A percentile compares a stretch with the other conserved stretches of the same genome.
phyloP scores from a whole-genome alignment of 2,113 vertebrate genomes.

The Corythoichthys haematopterus region DNA sequence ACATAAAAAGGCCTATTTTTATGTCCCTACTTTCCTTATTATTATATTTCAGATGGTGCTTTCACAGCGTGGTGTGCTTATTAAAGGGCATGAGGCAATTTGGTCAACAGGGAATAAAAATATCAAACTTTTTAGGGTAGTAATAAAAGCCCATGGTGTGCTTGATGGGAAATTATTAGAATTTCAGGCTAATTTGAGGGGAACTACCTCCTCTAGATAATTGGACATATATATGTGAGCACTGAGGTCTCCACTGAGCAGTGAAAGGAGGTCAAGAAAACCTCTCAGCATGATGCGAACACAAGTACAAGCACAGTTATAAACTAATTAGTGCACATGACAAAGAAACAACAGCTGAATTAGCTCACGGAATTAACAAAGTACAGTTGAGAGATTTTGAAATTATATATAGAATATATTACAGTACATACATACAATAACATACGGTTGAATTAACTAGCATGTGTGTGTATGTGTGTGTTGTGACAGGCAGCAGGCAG shows the following conservation, averaged over 20 bases:
- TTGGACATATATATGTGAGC: neutral
- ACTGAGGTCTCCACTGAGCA: neutral
- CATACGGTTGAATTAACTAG: neutral
- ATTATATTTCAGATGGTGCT: neutral
- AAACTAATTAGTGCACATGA: neutral
- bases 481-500: constrained; percentile 17
- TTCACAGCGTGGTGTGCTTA: neutral
- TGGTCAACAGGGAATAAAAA: neutral
- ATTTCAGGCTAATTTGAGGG: neutral
- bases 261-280: neutral
- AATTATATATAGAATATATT: neutral
- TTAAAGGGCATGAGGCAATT: neutral
- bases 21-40: neutral
- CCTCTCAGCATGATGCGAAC: neutral
- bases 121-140: neutral
- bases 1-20: neutral
- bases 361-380: neutral
- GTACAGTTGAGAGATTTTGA: too few species aligned
- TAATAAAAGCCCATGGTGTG: neutral
- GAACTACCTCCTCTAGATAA: neutral
- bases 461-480: constrained; percentile 1
- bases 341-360: neutral
- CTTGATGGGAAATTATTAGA: neutral
- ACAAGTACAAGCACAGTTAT: neutral
- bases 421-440: too few species aligned